A percentile compares a stretch with the other conserved stretches of the same genome.
Evolutionary conservation across 2,888 invertebrate genomes (phyloP).

Genomic region (Serripes groenlandicus): DNA sequence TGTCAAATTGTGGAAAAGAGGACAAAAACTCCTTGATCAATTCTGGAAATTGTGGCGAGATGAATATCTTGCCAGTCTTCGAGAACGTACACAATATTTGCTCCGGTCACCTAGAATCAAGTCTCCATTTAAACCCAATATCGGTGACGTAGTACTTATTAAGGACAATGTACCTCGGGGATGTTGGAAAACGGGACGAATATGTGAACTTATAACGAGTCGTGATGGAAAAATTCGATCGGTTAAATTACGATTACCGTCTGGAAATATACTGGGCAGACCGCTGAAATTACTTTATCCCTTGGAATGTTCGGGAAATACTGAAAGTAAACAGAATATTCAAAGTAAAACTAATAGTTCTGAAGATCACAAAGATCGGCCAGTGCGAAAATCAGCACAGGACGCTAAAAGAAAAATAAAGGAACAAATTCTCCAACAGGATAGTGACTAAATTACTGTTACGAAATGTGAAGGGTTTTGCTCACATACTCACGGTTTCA

Average conservation of each 20-base stretch:
- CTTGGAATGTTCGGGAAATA: background rate
- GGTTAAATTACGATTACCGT: constrained; percentile 18
- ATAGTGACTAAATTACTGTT: no score
- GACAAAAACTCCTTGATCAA: constrained; percentile 4
- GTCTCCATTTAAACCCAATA: constrained; percentile 4
- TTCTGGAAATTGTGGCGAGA: constrained; percentile 44
- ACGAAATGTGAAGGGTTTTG: no score
- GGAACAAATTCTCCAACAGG: no score
- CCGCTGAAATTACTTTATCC: constrained; percentile 13
- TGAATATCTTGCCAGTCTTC: constrained; percentile 33
- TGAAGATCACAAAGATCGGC: background rate
- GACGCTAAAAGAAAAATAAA: background rate
- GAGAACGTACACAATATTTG: constrained; percentile 35
- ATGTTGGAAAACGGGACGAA: constrained; percentile 26
- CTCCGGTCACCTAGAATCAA: constrained; percentile 25
- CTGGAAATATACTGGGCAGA: constrained; percentile 17
- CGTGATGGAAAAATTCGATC: constrained; percentile 33
- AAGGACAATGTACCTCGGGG: constrained; percentile 30
- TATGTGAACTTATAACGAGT: constrained; percentile 14
- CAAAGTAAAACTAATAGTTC: background rate
- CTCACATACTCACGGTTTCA: no score
- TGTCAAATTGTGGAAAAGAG: constrained; percentile 16
- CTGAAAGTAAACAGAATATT: background rate
- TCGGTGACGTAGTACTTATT: constrained; percentile 38
- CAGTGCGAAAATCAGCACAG: background rate